Base-by-base conservation (phyloP, 92 coral and sea anemone genomes). In the Epizoanthus fatuus region DNA sequence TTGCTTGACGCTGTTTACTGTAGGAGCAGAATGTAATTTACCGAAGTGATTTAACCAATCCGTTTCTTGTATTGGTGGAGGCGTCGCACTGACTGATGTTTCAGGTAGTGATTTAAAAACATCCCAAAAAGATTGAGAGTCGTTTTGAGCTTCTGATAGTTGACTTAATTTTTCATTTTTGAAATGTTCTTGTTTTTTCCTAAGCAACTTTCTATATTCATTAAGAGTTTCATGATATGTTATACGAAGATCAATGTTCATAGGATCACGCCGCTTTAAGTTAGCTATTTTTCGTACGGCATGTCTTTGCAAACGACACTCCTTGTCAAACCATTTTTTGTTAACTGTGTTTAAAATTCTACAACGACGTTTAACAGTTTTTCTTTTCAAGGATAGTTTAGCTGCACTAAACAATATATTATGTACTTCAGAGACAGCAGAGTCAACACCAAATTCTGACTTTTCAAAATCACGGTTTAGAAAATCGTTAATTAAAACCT, bases 261-360 rank as follows among this genome's bases (percentile, higher is more conserved):
- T 6, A 4, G 88, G 91, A 45, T 88, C 81, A 17, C 87, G 29
- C 52, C 60, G 87, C 58, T 87, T 80, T 70, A 66, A 69, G 40
- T 87, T 87, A 7, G 91, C 73, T 10, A 87, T 4, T 53, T 56
- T 49, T 55, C 91, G 40, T 5, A 80, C 65, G 12, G 59, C 91
- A 13, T 69, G 77, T 22, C 25, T 22, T 22, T 22, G 25, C 25
- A 22, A 22, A 22, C 25, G 25, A 22, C 25, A 22, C 25, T 22
- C 25, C 25, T 22, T 22, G 25, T 22, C 25, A 22, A 22, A 22
- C 25, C 25, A 22, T 22, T 22, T 81, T 70, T 83, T 69, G 67
- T 69, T 71, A 5, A 45, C 52, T 7, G 67, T 4, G n/a, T 71
- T 70, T 22, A 29, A 25, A 14, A 25, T 68, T n/a, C 49, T 63